Conservation (phyloP, 2,797 vertebrate genomes). For the Sebastes vulpes region DNA sequence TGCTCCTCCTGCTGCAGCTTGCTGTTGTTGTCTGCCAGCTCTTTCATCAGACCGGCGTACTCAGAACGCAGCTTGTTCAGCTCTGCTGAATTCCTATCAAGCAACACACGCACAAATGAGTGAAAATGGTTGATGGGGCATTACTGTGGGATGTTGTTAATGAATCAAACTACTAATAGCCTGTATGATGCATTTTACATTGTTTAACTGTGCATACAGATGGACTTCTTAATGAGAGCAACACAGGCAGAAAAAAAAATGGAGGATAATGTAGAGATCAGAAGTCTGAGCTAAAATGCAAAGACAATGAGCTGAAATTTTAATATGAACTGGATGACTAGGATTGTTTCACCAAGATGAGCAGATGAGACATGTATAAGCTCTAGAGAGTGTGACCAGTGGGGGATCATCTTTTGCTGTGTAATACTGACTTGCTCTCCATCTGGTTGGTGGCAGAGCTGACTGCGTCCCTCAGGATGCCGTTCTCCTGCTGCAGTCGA, state of each 20-base stretch:
- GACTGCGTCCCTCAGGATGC: constrained; percentile 97
- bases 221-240: background rate
- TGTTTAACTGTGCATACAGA: background rate
- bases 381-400: background rate
- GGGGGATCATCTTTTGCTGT: background rate
- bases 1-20: constrained; percentile 96
- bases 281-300: background rate
- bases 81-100: constrained; percentile 92
- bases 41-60: constrained; percentile 91
- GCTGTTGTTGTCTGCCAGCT: constrained; percentile 91
- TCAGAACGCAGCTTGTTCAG: constrained; percentile 95
- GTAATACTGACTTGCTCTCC: constrained; percentile 95
- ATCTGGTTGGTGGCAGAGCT: constrained; percentile 96
- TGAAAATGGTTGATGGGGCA: constrained; percentile 4
- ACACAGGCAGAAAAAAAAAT: background rate
- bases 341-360: background rate
- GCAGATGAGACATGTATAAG: background rate
- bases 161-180: constrained; percentile 1
- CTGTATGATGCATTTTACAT: background rate
- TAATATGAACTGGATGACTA: background rate
- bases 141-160: background rate
- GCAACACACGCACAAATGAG: background rate
- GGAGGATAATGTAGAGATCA: background rate
- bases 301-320: background rate
- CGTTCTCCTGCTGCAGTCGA: constrained; percentile 96